Base-by-base conservation (phyloP, 2,797 vertebrate species). In the Melanotaenia maccullochi region DNA sequence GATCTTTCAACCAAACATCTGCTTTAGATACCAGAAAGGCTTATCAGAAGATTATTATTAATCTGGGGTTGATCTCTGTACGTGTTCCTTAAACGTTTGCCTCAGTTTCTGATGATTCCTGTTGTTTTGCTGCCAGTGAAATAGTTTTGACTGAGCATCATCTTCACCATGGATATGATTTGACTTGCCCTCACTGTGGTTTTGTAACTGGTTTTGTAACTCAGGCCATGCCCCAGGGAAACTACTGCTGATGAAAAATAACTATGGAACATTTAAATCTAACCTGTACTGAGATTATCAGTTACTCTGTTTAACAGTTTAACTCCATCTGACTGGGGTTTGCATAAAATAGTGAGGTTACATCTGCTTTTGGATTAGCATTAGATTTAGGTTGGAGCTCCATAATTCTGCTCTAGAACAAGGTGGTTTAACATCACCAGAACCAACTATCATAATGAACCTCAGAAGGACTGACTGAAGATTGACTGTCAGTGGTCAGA, bases 11-110 rank as follows among this genome's bases (percentile, higher is more conserved):
- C 65, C 11, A 47, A 71, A 73, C 30, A 24, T 16, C 9, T 4
- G 60, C 16, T 54, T 3, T 7, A 55, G 0, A 56, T 2, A 9
- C 25, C 4, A 2, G 9, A 16, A 3, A 3, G 20, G n/a, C 16
- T 68, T 28, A 65, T 67, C 63, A 25, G 24, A 30, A 30, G 4
- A 30, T 65, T 51, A 20, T 38, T 60, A 51, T 54, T 81, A 2
- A 14, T 57, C 13, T 78, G 69, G 62, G 25, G 63, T 77, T 8
- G 14, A 20, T 54, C 20, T 35, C 32, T 20, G 35, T 20, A 59
- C 64, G 30, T 62, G 16, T 54, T 60, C 25, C 40, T 25, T 30
- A 36, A 5, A n/a, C 0, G 20, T 47, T 47, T 42, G 13, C 11
- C 40, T 16, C 5, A 36, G 55, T 1, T n/a, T 28, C 64, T 36